phyloP scores from a whole-genome alignment of 2,797 vertebrate species.

The Pelodytes ibericus region DNA sequence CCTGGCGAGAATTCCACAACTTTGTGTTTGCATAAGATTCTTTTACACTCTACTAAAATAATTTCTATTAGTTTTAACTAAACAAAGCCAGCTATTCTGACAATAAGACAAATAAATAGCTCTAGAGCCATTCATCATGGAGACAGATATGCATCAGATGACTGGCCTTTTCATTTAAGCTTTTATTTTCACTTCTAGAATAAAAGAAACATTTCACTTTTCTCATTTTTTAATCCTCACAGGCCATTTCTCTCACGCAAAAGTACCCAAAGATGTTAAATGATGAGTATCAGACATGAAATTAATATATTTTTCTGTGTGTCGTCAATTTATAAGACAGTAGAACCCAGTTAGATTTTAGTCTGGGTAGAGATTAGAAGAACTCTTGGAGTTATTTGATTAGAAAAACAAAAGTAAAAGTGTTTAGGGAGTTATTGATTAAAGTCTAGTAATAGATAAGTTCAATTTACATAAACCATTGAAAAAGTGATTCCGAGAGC shows the following conservation, averaged over 20 bases:
- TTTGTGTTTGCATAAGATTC: conserved; percentile 27
- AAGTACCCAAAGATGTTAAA: background rate
- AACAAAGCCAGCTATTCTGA: conserved; percentile 3
- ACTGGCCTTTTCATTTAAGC: background rate
- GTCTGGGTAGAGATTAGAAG: too few species aligned
- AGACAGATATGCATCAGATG: conserved; percentile 39
- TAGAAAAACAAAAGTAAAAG: too few species aligned
- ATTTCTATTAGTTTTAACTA: conserved; percentile 16
- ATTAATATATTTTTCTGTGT: background rate
- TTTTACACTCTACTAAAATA: conserved; percentile 35
- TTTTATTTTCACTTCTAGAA: conserved; percentile 37
- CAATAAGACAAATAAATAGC: conserved; percentile 36
- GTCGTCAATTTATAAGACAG: too few species aligned
- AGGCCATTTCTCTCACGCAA: conserved; percentile 25
- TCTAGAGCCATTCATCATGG: conserved; percentile 16
- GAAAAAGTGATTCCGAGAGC: too few species aligned
- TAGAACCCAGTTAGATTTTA: too few species aligned
- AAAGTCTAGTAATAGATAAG: too few species aligned
- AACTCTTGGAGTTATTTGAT: too few species aligned
- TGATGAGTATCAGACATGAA: background rate
- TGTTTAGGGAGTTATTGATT: too few species aligned
- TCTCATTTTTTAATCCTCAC: background rate
- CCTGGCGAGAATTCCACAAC: background rate
- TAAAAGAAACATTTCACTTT: conserved; percentile 43
- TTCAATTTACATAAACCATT: too few species aligned